These are phyloP conservation scores for Lamellibrachia luymesi DNA, from an alignment of 1,140 invertebrate species.

Conservation along the genomic window DNA sequence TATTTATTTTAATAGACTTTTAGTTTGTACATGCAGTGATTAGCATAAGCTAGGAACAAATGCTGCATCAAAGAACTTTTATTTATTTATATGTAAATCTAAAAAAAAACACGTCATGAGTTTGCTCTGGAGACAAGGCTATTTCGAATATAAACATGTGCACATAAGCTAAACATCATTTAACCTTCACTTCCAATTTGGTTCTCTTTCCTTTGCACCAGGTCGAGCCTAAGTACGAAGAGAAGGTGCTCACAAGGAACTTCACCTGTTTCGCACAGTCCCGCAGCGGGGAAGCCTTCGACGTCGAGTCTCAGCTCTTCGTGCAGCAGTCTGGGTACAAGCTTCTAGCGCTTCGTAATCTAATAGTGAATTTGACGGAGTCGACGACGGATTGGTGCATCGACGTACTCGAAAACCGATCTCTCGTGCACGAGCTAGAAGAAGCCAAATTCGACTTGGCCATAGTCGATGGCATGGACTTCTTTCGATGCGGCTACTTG, in stretches of 20 bases:
- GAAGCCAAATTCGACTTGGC: conserved; percentile 17
- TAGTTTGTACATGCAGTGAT: too few relatives aligned
- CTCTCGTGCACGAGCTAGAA: not conserved
- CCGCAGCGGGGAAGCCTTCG: not conserved
- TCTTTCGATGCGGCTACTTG: not conserved
- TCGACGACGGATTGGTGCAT: not conserved
- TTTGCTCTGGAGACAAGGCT: too few relatives aligned
- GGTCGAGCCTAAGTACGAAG: not conserved
- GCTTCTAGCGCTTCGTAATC: not conserved
- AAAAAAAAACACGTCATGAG: too few relatives aligned
- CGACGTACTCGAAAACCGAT: not conserved
- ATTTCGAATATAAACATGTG: too few relatives aligned
- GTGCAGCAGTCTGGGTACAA: not conserved
- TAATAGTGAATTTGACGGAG: not conserved
- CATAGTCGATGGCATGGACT: conserved; percentile 15
- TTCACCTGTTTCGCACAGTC: not conserved
- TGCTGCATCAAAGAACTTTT: too few relatives aligned
- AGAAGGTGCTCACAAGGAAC: not conserved
- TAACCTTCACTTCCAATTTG: too few relatives aligned
- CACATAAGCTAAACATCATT: too few relatives aligned
- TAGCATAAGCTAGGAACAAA: too few relatives aligned
- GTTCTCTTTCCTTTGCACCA: not conserved
- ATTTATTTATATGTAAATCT: too few relatives aligned
- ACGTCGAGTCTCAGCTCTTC: not conserved
- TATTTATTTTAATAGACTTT: too few relatives aligned